Evolutionary conservation across 2,888 invertebrate genomes (phyloP), one percentile per base, ranked within the genome.

Genomic region (Chironomus riparius): DNA sequence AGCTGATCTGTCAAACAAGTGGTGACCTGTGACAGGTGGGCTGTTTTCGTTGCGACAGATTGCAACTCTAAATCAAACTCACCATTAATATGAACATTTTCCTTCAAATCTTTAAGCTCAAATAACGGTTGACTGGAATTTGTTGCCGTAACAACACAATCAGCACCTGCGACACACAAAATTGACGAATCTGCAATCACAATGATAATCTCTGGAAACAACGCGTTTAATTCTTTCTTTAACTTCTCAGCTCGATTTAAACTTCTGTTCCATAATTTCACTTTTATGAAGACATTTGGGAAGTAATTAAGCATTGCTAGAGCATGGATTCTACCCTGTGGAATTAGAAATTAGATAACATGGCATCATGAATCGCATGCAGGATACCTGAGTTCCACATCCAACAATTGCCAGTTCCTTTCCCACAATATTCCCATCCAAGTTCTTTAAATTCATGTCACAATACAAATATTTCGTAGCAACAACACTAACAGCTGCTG

Each of bases 231-330:
- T 68, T 84, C 81, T 1, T 78, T 77, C 2, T 81, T 82, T 76
- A 87, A 78, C 6, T 78, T 76, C 1, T 79, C 77, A 0, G 85
- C 85, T 76, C 81, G 84, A 1, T 79, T 76, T 2, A 22, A 22
- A 1, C 83, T 84, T 73, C 86, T 85, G 81, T 88, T 89, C 87
- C 88, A 90, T 21, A 90, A 82, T 24, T 85, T 82, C 15, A 88
- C 81, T n/a, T n/a, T n/a, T n/a, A 81, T 86, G 85, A 79, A 86
- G 83, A 75, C 82, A 24, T 69, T 69, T 24, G 69, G 79, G 77
- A 87, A 87, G 69, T 82, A 83, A 65, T 83, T 80, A 28, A 84
- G 38, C 10, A 38, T 10, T 38, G 38, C 38, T 38, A 38, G 1
- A 1, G 87, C 86, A 79, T 88, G 88, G 47, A 84, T 83, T 77